These are phyloP conservation scores for Deilephila porcellus DNA, from an alignment of 2,888 invertebrate species.

Conservation along the genomic window DNA sequence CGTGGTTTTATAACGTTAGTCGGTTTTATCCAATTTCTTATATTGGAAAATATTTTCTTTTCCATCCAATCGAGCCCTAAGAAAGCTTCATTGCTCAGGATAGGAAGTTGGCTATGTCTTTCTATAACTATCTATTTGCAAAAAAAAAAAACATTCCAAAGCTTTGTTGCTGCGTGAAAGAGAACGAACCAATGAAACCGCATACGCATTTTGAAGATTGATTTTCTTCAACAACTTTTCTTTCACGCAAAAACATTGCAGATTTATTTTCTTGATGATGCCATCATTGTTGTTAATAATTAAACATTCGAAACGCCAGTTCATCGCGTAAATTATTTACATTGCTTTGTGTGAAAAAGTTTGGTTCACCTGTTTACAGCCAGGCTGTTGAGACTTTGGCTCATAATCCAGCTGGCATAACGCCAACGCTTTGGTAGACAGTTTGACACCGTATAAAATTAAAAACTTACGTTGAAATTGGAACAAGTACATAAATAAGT, in stretches of 20 bases:
- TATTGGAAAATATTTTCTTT: too few relatives aligned
- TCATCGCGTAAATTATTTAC: neutral
- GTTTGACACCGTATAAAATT: slow-evolving; percentile 16
- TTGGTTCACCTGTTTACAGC: slow-evolving; percentile 1
- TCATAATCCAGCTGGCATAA: neutral
- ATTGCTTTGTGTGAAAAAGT: neutral
- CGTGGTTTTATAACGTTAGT: neutral
- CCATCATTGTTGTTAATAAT: slow-evolving; percentile 4
- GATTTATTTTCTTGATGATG: neutral
- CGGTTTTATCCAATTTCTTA: too few relatives aligned
- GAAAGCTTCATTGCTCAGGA: too few relatives aligned
- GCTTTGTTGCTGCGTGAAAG: neutral
- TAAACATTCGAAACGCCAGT: neutral
- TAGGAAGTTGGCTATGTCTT: too few relatives aligned
- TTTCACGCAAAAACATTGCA: neutral
- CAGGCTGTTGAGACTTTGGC: neutral
- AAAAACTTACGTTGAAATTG: slow-evolving; percentile 2
- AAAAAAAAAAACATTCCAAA: too few relatives aligned
- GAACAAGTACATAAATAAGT: neutral
- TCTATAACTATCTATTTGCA: too few relatives aligned
- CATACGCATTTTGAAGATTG: neutral
- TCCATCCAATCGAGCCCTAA: too few relatives aligned
- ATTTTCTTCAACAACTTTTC: neutral
- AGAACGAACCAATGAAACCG: neutral
- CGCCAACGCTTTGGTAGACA: neutral